Conservation (phyloP, 2,113 vertebrate genomes). For the Thinocorus orbignyianus region DNA sequence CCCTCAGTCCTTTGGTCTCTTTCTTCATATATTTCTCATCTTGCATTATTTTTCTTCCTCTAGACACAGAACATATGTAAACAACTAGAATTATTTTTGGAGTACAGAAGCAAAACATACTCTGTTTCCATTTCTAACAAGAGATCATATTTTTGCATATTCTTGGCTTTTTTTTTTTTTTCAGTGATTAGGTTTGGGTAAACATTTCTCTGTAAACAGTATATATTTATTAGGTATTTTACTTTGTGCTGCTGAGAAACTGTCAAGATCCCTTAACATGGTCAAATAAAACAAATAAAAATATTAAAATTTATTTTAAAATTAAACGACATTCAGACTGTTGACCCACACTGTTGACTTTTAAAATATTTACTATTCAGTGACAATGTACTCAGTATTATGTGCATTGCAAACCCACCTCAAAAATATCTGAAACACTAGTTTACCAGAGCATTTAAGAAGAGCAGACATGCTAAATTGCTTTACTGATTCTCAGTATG, state of each 20-base stretch:
- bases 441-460: background rate
- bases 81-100: slow-evolving; percentile 46
- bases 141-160: background rate
- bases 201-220: background rate
- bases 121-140: background rate
- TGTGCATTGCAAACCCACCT: background rate
- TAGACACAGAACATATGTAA: background rate
- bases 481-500: background rate
- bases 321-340: background rate
- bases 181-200: background rate
- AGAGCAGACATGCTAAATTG: background rate
- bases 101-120: background rate
- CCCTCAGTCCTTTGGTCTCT: background rate
- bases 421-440: background rate
- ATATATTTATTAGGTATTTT: background rate
- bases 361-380: background rate
- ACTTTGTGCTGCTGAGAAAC: background rate
- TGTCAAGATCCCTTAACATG: background rate
- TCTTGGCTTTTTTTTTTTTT: background rate
- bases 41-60: background rate
- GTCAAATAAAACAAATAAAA: background rate
- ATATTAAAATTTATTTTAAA: background rate
- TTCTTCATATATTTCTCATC: slow-evolving; percentile 27
- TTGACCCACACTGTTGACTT: background rate
- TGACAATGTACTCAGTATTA: background rate